Percentiles rank a stretch among this genome's conserved stretches.
Conservation (phyloP, 2,888 invertebrate species). For the Xanthia icteritia region DNA sequence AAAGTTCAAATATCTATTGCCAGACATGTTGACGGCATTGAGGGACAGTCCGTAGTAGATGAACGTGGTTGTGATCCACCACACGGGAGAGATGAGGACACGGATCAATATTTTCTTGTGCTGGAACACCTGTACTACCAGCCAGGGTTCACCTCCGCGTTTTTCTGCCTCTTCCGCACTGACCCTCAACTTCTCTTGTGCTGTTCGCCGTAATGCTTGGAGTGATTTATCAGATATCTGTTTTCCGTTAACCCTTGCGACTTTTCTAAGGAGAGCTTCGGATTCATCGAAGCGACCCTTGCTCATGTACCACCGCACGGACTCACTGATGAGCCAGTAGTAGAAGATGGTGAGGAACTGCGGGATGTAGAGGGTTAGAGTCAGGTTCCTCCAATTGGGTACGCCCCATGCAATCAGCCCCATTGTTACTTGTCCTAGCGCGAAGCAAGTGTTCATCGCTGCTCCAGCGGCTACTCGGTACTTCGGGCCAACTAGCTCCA, state of each 20-base stretch:
- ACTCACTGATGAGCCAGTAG: constrained; percentile 93
- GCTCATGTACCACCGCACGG: constrained; percentile 94
- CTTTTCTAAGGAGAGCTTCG: constrained; percentile 90
- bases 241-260: constrained; percentile 91
- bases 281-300: constrained; percentile 92
- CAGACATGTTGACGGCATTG: constrained; percentile 91
- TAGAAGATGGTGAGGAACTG: constrained; percentile 91
- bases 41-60: constrained; percentile 92
- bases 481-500: constrained; percentile 93
- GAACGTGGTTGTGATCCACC: constrained; percentile 92
- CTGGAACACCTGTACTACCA: constrained; percentile 75
- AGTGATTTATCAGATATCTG: constrained; percentile 77
- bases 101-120: constrained; percentile 74
- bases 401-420: constrained; percentile 92
- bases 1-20: constrained; percentile 92
- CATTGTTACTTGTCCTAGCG: constrained; percentile 92
- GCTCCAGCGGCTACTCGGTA: constrained; percentile 93
- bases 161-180: constrained; percentile 45
- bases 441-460: constrained; percentile 92
- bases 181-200: constrained; percentile 70
- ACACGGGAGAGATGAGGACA: constrained; percentile 83
- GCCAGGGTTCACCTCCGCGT: constrained; percentile 72
- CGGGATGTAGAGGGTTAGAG: constrained; percentile 92
- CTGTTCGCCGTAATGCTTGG: constrained; percentile 70
- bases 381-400: constrained; percentile 92